These are phyloP conservation scores for Perdita meconis DNA, from an alignment of 2,888 invertebrate species.

Conservation along the genomic window DNA sequence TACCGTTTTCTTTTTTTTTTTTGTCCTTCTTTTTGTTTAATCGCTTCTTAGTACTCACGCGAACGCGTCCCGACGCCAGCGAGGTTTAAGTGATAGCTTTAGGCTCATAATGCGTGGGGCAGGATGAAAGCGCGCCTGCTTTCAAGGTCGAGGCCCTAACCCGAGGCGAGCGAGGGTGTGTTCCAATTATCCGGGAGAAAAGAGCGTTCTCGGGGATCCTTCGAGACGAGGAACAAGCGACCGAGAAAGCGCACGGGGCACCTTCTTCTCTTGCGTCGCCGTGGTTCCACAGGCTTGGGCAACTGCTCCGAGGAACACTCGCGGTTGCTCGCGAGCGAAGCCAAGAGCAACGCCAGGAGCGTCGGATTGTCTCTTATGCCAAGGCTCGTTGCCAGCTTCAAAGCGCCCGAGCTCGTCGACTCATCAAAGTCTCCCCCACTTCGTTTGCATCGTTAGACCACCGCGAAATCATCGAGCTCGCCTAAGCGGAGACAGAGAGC, in stretches of 20 bases:
- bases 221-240: neutral
- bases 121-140: slow-evolving; percentile 36
- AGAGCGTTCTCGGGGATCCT: slow-evolving; percentile 26
- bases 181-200: slow-evolving; percentile 41
- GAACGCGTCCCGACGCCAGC: slow-evolving; percentile 59
- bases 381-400: too few species aligned
- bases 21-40: neutral
- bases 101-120: slow-evolving; percentile 39
- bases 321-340: too few species aligned
- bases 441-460: too few species aligned
- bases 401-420: too few species aligned
- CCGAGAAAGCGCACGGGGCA: neutral
- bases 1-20: slow-evolving; percentile 18
- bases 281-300: too few species aligned
- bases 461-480: too few species aligned
- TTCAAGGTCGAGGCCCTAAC: slow-evolving; percentile 44
- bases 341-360: too few species aligned
- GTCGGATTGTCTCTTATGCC: too few species aligned
- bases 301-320: too few species aligned
- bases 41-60: slow-evolving; percentile 41
- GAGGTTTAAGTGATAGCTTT: slow-evolving; percentile 55
- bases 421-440: too few species aligned
- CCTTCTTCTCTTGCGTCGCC: too few species aligned
- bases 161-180: slow-evolving; percentile 51
- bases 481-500: too few species aligned